phyloP scores from a whole-genome alignment of 2,113 vertebrate genomes.

The Amphiprion ocellaris region DNA sequence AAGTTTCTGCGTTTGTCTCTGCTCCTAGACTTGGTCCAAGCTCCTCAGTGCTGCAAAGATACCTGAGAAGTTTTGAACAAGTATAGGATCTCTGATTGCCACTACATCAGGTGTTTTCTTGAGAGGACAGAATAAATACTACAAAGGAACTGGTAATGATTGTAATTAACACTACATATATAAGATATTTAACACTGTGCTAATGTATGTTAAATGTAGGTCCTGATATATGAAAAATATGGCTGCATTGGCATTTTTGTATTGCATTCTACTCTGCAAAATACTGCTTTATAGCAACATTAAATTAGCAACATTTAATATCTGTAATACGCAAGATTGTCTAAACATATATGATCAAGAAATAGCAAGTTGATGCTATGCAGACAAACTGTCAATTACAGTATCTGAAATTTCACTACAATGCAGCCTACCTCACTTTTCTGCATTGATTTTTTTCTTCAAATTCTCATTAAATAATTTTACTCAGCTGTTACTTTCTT shows the following conservation, averaged over 20 bases:
- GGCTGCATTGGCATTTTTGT: too few relatives aligned
- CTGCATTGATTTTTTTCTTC: too few relatives aligned
- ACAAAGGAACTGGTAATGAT: too few relatives aligned
- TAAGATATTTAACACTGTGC: too few relatives aligned
- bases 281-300: not conserved
- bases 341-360: not conserved
- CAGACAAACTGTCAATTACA: not conserved
- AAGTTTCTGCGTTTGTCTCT: constrained; percentile 55
- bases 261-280: too few relatives aligned
- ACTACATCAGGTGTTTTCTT: not conserved
- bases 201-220: too few relatives aligned
- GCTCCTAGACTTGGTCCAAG: constrained; percentile 88
- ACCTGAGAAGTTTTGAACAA: constrained; percentile 86
- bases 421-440: too few relatives aligned
- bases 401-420: too few relatives aligned
- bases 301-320: not conserved
- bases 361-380: not conserved
- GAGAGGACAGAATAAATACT: not conserved
- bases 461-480: too few relatives aligned
- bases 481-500: too few relatives aligned
- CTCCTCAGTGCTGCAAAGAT: constrained; percentile 80
- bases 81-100: constrained; percentile 77
- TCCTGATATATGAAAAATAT: too few relatives aligned
- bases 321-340: not conserved
- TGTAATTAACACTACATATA: too few relatives aligned